Evolutionary conservation across 2,113 vertebrate species (phyloP).

Genomic region (Xiphophorus maculatus): DNA sequence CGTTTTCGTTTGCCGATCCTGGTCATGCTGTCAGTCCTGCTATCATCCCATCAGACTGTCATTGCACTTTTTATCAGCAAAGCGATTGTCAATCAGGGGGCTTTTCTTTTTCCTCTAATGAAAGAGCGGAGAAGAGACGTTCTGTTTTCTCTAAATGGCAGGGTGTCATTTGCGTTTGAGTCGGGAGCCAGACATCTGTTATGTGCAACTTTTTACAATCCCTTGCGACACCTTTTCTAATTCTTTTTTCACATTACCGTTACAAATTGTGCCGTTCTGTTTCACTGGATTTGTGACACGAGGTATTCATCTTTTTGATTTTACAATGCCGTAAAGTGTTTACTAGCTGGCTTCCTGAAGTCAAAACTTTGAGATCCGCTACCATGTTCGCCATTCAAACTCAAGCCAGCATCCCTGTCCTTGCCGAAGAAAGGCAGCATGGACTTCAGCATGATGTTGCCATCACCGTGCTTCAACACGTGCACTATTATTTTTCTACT

Average conservation of each 20-base stretch:
- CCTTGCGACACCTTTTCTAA: not conserved
- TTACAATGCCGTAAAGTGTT: not conserved
- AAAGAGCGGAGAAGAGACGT: conserved; percentile 25
- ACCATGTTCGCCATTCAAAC: too few relatives aligned
- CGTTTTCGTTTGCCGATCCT: conserved; percentile 11
- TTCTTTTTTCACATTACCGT: not conserved
- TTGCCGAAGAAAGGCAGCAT: not conserved
- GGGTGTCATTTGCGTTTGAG: conserved; percentile 49
- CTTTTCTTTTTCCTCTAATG: conserved; percentile 12
- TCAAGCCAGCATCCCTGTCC: not conserved
- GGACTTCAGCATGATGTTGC: not conserved
- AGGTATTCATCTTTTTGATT: too few relatives aligned
- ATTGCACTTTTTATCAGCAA: not conserved
- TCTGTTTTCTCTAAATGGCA: conserved; percentile 42
- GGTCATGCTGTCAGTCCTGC: conserved; percentile 8
- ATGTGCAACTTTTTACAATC: too few relatives aligned
- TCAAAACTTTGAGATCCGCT: not conserved
- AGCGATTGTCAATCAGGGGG: not conserved
- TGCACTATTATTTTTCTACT: not conserved
- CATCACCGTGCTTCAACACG: not conserved
- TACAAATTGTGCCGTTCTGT: not conserved
- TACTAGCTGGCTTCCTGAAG: not conserved
- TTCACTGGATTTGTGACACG: not conserved
- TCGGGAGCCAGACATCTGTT: conserved; percentile 7
- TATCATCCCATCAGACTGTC: conserved; percentile 14